Evolutionary conservation across 2,797 vertebrate genomes (phyloP).

Genomic region (Rhinoraja longicauda): DNA sequence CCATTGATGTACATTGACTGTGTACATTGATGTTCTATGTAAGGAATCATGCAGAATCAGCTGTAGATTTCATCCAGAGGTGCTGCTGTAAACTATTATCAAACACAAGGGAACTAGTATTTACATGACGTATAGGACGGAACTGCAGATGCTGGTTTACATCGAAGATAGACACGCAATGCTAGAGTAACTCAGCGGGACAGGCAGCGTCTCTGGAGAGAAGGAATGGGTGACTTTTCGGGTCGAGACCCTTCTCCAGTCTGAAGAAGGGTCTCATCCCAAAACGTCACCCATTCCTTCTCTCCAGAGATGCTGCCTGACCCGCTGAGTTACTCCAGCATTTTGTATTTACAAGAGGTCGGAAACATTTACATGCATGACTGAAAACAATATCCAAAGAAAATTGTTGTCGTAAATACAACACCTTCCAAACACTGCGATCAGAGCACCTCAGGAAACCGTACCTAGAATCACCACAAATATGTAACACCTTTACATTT

Average conservation of each 20-base stretch:
- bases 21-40: neutral
- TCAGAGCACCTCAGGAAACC: neutral
- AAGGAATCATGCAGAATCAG: neutral
- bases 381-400: constrained; percentile 3
- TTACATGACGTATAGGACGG: neutral
- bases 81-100: neutral
- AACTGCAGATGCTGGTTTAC: no score
- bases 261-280: no score
- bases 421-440: neutral
- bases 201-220: no score
- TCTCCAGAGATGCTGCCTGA: no score
- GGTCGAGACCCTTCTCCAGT: no score
- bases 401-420: neutral
- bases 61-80: neutral
- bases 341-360: neutral
- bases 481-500: neutral
- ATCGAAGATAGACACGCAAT: no score
- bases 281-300: no score
- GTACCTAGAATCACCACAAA: neutral
- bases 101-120: neutral
- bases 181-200: no score
- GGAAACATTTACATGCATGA: constrained; percentile 19
- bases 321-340: no score
- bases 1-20: neutral
- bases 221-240: no score